Conservation (phyloP, 2,888 invertebrate species). For the Bhutanitis thaidina region DNA sequence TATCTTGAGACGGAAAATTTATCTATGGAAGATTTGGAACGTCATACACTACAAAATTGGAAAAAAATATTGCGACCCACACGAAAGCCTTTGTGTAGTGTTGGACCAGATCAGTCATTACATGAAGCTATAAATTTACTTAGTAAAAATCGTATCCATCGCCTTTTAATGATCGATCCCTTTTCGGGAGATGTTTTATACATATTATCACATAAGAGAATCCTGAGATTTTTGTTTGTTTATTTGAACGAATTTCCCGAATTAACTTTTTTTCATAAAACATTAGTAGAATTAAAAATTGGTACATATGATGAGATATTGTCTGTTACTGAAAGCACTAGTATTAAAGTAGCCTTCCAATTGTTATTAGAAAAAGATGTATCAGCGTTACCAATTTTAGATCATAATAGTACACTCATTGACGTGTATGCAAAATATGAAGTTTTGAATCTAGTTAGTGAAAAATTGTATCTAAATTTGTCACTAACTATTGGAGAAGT, state of each 20-base stretch:
- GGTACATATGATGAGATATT: conserved; percentile 67
- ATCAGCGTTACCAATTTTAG: conserved; percentile 69
- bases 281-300: conserved; percentile 64
- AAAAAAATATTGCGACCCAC: conserved; percentile 62
- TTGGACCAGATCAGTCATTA: conserved; percentile 66
- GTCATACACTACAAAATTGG: conserved; percentile 70
- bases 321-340: conserved; percentile 61
- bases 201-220: conserved; percentile 71
- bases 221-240: conserved; percentile 69
- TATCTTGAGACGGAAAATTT: conserved; percentile 63
- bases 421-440: conserved; percentile 75
- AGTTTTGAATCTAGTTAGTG: conserved; percentile 90
- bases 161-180: conserved; percentile 66
- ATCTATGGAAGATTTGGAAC: conserved; percentile 67
- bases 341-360: conserved; percentile 66
- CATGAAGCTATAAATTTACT: conserved; percentile 72
- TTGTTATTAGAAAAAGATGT: conserved; percentile 67
- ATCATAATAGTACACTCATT: conserved; percentile 60
- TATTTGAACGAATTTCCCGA: conserved; percentile 74
- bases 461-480: conserved; percentile 95
- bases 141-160: conserved; percentile 65
- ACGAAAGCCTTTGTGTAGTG: conserved; percentile 62
- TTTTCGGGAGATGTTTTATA: conserved; percentile 66
- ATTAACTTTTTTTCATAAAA: conserved; percentile 70
- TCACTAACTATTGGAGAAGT: conserved; percentile 92